Percentiles rank a stretch among this genome's conserved stretches.
Evolutionary conservation across 2,888 invertebrate genomes (phyloP).

Genomic region (Megaustenia siamemsis): DNA sequence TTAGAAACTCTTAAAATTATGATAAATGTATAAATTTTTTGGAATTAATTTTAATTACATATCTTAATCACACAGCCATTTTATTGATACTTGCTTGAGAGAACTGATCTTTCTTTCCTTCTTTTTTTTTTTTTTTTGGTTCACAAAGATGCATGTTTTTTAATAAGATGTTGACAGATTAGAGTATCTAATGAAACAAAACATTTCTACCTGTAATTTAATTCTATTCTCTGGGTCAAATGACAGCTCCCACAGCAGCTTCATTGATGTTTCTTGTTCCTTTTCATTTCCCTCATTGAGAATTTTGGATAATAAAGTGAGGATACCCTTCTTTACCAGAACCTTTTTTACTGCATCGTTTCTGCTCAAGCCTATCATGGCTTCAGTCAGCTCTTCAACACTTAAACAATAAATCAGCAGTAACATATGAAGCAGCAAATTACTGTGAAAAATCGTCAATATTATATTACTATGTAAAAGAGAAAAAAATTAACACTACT

Average conservation of each 20-base stretch:
- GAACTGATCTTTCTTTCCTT: too few relatives aligned
- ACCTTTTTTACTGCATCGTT: conserved; percentile 68
- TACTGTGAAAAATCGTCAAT: neutral
- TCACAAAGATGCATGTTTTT: too few relatives aligned
- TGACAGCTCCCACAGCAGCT: conserved; percentile 66
- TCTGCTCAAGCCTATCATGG: conserved; percentile 66
- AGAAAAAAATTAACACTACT: too few relatives aligned
- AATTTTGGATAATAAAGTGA: conserved; percentile 55
- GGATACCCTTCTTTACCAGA: conserved; percentile 62
- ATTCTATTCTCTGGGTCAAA: conserved; percentile 66
- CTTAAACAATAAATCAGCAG: conserved; percentile 26
- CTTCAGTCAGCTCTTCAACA: conserved; percentile 65
- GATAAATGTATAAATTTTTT: too few relatives aligned
- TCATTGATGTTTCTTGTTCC: conserved; percentile 62
- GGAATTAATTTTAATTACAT: too few relatives aligned
- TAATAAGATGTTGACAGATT: too few relatives aligned
- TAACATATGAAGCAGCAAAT: neutral
- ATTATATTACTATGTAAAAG: too few relatives aligned
- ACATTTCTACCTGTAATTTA: conserved; percentile 61
- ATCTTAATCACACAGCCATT: too few relatives aligned
- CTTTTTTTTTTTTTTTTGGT: too few relatives aligned
- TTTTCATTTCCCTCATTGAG: conserved; percentile 55
- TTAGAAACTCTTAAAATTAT: too few relatives aligned
- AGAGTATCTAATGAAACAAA: neutral
- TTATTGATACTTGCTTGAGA: too few relatives aligned